Evolutionary conservation across 2,113 vertebrate species (phyloP), one percentile per base, ranked within the genome.

Genomic region (Calyptomena viridis): DNA sequence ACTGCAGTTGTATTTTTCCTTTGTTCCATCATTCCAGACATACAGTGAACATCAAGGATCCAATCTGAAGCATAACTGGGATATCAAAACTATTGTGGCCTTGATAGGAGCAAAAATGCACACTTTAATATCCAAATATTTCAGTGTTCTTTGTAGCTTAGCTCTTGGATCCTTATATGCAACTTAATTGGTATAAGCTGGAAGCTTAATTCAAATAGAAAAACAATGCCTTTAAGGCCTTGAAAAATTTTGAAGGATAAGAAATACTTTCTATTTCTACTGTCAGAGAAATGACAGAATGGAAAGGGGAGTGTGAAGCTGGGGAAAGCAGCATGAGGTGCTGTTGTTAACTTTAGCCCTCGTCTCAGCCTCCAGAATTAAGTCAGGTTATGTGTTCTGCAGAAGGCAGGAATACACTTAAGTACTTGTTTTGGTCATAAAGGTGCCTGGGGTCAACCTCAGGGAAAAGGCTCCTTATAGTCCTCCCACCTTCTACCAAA

Each of bases 11-110:
- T 24, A 5, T 95, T 94, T 66, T 75, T 94, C 71, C 77, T 95
- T 95, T 94, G 33, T 94, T 96, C 84, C 40, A 7, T 46, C 52
- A 68, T 94, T 89, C 87, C 77, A 81, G 94, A 88, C n/a, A 82
- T 93, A 77, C 19, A 76, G 82, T 87, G 89, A 96, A 90, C 66
- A 95, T 80, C 59, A n/a, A 87, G 14, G 50, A 93, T 23, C 47
- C 60, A 67, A 85, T 40, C 42, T 63, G 55, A 83, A 83, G 28
- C 7, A 1, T 28, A 56, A 33, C 24, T 73, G 80, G 56, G 23
- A 44, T 78, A 60, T 79, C 63, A 66, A 71, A 47, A 16, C n/a
- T 58, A 25, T 14, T 3, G 4, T 58, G 18, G 40, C 28, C 53
- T 83, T 85, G 40, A 30, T 37, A 59, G 15, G 71, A 80, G 16